phyloP scores from a whole-genome alignment of 2,797 vertebrate species.

The Syncerus caffer region DNA sequence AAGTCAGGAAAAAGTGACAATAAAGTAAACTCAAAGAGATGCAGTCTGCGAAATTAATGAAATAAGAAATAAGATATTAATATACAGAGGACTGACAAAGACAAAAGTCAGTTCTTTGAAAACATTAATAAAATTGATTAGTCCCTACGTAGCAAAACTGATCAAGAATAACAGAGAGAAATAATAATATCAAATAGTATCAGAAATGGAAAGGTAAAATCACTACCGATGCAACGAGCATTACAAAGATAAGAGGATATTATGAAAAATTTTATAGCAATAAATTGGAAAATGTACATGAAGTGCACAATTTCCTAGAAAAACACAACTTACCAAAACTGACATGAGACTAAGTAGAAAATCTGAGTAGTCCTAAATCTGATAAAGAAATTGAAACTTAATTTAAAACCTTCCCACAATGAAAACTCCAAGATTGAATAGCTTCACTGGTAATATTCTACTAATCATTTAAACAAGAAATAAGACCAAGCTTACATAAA shows the following conservation, averaged over 20 bases:
- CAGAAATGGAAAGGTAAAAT: conserved; percentile 17
- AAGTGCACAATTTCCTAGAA: conserved; percentile 12
- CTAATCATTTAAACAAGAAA: conserved; percentile 45
- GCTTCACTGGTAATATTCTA: not conserved
- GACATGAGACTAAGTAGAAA: conserved; percentile 38
- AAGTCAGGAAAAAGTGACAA: not conserved
- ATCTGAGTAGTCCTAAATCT: not conserved
- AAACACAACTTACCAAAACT: conserved; percentile 32
- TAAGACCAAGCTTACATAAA: conserved; percentile 35
- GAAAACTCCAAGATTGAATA: conserved; percentile 16
- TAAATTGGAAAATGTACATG: conserved; percentile 20
- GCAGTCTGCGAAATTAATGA: not conserved
- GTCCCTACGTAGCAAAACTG: not conserved
- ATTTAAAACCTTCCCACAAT: not conserved
- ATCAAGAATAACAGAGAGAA: not conserved
- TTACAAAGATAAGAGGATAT: not conserved
- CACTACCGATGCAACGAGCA: not conserved
- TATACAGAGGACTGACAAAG: not conserved
- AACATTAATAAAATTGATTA: conserved; percentile 15
- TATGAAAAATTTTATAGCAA: not conserved
- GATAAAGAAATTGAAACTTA: conserved; percentile 40
- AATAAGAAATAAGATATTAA: conserved; percentile 7
- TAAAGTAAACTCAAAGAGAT: conserved; percentile 27
- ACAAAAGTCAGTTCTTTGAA: conserved; percentile 6
- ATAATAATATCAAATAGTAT: not conserved